Percentiles rank a stretch among this genome's conserved stretches.
Evolutionary conservation across 2,797 vertebrate species (phyloP).

Genomic region (Tamandua tetradactyla): DNA sequence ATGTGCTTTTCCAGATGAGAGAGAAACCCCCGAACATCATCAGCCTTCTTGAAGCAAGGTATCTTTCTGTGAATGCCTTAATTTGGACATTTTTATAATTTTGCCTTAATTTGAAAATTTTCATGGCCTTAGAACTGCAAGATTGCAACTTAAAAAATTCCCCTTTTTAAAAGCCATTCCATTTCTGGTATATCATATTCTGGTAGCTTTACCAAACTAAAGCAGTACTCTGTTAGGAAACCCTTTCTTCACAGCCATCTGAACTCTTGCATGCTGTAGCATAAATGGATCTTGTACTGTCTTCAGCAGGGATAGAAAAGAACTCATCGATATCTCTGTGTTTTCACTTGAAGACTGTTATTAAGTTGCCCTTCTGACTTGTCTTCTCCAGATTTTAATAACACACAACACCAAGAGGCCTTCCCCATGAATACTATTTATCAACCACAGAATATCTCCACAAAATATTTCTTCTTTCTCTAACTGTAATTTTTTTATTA

Average conservation of each 20-base stretch:
- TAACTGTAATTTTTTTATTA: slow-evolving; percentile 70
- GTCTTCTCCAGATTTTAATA: slow-evolving; percentile 47
- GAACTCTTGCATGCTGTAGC: not conserved
- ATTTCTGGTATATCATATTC: too few species aligned
- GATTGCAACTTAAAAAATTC: too few species aligned
- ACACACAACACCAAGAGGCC: not conserved
- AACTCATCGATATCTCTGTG: not conserved
- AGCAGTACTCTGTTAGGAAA: slow-evolving; percentile 45
- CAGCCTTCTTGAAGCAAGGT: too few species aligned
- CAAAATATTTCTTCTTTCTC: slow-evolving; percentile 47
- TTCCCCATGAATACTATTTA: slow-evolving; percentile 46
- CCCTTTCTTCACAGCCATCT: slow-evolving; percentile 34
- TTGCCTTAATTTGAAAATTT: too few species aligned
- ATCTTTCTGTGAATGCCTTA: too few species aligned
- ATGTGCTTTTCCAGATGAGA: too few species aligned
- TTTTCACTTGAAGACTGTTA: slow-evolving; percentile 31
- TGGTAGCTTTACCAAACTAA: too few species aligned
- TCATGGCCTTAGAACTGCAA: too few species aligned
- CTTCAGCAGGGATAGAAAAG: slow-evolving; percentile 31
- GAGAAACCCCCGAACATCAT: too few species aligned
- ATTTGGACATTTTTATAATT: too few species aligned
- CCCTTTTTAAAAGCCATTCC: too few species aligned
- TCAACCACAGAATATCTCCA: slow-evolving; percentile 53
- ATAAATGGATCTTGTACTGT: slow-evolving; percentile 48
- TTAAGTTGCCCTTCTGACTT: slow-evolving; percentile 49